phyloP scores from a whole-genome alignment of 2,113 vertebrate genomes.

The Triplophysa rosa region DNA sequence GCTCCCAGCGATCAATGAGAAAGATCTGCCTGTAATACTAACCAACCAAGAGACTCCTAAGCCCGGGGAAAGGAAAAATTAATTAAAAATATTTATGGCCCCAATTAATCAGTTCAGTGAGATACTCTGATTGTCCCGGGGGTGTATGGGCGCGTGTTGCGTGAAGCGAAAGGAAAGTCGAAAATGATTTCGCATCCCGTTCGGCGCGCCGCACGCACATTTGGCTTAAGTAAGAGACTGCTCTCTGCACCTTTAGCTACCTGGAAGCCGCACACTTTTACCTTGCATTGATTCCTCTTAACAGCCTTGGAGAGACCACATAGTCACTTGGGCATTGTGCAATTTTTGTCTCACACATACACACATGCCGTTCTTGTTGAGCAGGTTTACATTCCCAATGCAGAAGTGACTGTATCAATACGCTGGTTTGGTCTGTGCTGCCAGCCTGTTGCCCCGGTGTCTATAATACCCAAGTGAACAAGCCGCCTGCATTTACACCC shows the following conservation, averaged over 20 bases:
- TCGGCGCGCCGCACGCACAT: neutral
- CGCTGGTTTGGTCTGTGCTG: conserved; percentile 26
- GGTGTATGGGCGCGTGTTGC: conserved; percentile 40
- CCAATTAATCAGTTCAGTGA: conserved; percentile 71
- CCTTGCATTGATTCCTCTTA: conserved; percentile 35
- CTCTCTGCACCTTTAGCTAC: conserved; percentile 2
- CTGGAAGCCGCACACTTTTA: conserved; percentile 17
- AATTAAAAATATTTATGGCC: conserved; percentile 72
- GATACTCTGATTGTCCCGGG: conserved; percentile 56
- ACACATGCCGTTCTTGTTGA: neutral
- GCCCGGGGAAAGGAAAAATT: conserved; percentile 63
- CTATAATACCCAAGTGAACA: conserved; percentile 34
- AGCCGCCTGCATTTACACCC: conserved; percentile 24
- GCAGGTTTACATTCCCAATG: conserved; percentile 21
- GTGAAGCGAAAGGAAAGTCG: conserved; percentile 18
- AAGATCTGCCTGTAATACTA: conserved; percentile 66
- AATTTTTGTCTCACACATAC: conserved; percentile 9
- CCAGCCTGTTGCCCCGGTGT: conserved; percentile 40
- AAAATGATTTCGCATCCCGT: conserved; percentile 24
- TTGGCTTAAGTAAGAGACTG: neutral
- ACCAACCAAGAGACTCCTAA: conserved; percentile 62
- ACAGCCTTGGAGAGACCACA: conserved; percentile 25
- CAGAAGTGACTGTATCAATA: conserved; percentile 42
- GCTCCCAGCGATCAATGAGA: conserved; percentile 62
- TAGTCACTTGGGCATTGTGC: conserved; percentile 18